Evolutionary conservation across 2,113 vertebrate species (phyloP).

Genomic region (Pterocles gutturalis): DNA sequence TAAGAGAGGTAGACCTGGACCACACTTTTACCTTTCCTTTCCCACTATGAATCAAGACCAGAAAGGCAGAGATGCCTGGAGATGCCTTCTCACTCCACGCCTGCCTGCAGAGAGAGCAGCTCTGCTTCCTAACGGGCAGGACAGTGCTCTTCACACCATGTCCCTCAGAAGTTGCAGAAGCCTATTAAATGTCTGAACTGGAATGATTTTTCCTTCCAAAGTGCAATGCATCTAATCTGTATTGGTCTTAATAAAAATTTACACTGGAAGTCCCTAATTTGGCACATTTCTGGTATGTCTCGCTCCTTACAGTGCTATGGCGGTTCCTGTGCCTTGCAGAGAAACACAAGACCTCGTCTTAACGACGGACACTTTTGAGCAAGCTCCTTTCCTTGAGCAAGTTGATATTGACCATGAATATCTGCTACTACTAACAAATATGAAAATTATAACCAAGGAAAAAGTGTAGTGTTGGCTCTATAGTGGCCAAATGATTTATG

Average conservation of each 20-base stretch:
- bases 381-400: background rate
- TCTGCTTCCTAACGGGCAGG: background rate
- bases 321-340: background rate
- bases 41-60: background rate
- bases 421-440: background rate
- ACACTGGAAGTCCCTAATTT: background rate
- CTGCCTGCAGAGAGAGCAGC: background rate
- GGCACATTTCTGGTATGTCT: accelerated
- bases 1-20: background rate
- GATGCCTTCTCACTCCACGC: background rate
- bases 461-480: background rate
- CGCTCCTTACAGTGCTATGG: accelerated
- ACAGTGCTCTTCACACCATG: background rate
- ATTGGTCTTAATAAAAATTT: background rate
- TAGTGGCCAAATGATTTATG: constrained; percentile 45
- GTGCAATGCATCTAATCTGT: background rate
- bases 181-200: background rate
- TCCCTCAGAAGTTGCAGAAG: background rate
- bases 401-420: accelerated
- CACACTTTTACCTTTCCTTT: background rate
- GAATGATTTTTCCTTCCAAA: background rate
- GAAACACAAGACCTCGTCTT: background rate
- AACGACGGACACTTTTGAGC: background rate
- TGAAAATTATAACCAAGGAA: background rate
- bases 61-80: background rate